Percentiles rank a stretch among this genome's conserved stretches.
Conservation (phyloP, 1,140 invertebrate species). For the Drosophila sucinea region DNA sequence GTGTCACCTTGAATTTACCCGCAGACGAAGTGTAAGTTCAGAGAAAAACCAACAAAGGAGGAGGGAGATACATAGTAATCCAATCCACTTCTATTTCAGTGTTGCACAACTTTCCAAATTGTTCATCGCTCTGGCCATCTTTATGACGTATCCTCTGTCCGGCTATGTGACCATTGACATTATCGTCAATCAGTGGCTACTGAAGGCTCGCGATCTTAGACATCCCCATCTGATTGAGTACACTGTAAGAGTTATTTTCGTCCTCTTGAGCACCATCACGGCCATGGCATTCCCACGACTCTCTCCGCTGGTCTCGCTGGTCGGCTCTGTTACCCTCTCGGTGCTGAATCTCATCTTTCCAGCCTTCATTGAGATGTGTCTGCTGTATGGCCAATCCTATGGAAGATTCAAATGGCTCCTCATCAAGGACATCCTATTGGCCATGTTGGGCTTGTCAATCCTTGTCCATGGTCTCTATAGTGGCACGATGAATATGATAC, state of each 20-base stretch:
- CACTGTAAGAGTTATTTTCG: constrained; percentile 15
- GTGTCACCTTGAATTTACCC: constrained; percentile 42
- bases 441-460: constrained; percentile 21
- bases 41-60: too few relatives aligned
- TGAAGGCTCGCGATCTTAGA: not conserved
- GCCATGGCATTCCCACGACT: constrained; percentile 43
- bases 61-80: not conserved
- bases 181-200: constrained; percentile 31
- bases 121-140: constrained; percentile 23
- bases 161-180: constrained; percentile 57
- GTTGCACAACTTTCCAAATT: constrained; percentile 2
- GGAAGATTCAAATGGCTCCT: constrained; percentile 41
- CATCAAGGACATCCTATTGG: constrained; percentile 33
- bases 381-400: constrained; percentile 15
- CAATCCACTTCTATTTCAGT: not conserved
- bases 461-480: constrained; percentile 16
- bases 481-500: not conserved
- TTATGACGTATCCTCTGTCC: constrained; percentile 40
- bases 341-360: constrained; percentile 57
- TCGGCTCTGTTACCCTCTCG: constrained; percentile 49
- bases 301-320: constrained; percentile 33
- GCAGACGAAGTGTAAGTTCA: constrained; percentile 36
- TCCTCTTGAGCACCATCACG: constrained; percentile 35
- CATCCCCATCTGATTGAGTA: constrained; percentile 23
- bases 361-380: constrained; percentile 40